These are phyloP conservation scores for Geotrupes spiniger DNA, from an alignment of 2,888 invertebrate species.

Conservation along the genomic window DNA sequence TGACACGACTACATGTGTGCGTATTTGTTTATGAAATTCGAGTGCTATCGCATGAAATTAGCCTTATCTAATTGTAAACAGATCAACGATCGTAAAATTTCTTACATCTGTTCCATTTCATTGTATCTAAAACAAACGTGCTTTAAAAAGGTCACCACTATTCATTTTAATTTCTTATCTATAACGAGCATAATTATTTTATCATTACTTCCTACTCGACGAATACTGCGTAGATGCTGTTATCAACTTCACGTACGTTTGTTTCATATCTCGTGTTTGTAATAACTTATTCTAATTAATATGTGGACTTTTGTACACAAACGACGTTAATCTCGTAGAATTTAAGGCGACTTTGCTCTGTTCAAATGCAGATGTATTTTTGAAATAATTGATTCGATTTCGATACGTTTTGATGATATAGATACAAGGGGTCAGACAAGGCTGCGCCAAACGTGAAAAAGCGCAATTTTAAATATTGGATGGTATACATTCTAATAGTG, in stretches of 20 bases:
- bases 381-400: too few relatives aligned
- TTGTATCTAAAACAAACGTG: slow-evolving; percentile 11
- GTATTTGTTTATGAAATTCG: slow-evolving; percentile 6
- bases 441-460: too few relatives aligned
- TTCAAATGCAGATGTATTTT: too few relatives aligned
- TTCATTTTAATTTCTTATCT: slow-evolving; percentile 12
- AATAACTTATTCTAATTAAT: too few relatives aligned
- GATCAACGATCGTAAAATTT: background rate
- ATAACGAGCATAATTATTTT: slow-evolving; percentile 8
- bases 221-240: slow-evolving; percentile 12
- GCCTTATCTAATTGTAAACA: slow-evolving; percentile 14
- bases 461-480: too few relatives aligned
- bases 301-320: too few relatives aligned
- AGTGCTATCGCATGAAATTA: background rate
- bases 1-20: slow-evolving; percentile 2
- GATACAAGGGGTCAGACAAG: too few relatives aligned
- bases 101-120: slow-evolving; percentile 11
- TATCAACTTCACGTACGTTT: slow-evolving; percentile 3
- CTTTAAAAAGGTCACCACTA: slow-evolving; percentile 9
- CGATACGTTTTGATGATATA: too few relatives aligned
- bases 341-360: too few relatives aligned
- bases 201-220: slow-evolving; percentile 14
- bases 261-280: too few relatives aligned
- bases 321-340: too few relatives aligned
- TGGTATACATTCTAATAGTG: too few relatives aligned